Evolutionary conservation across 53 echinoderm and acorn worm genomes (phyloP).

Genomic region (Pentamera pediparva): DNA sequence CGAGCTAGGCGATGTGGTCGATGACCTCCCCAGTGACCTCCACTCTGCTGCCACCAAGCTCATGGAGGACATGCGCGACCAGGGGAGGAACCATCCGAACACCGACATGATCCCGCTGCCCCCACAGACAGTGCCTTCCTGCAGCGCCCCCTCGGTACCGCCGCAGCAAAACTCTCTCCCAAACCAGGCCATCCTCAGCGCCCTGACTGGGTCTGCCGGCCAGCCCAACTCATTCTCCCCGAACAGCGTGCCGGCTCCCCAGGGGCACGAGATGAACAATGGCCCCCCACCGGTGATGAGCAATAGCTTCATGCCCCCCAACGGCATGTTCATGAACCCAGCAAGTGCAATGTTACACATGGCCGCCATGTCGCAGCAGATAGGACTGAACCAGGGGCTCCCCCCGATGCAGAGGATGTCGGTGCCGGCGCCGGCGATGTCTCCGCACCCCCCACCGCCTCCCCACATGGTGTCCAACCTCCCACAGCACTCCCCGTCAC

Average conservation of each 20-base stretch:
- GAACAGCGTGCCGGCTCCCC: neutral
- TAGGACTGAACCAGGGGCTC: conserved; percentile 42
- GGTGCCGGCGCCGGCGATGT: conserved; percentile 59
- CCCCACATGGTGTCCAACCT: conserved; percentile 51
- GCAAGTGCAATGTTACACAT: conserved; percentile 77
- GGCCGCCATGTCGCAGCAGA: conserved; percentile 51
- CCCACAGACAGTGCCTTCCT: conserved; percentile 73
- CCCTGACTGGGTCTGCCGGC: conserved; percentile 39
- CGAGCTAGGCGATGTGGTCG: conserved; percentile 55
- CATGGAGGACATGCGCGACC: conserved; percentile 81
- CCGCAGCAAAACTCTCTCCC: conserved; percentile 26
- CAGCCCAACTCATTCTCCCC: conserved; percentile 19
- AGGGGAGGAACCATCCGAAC: conserved; percentile 49
- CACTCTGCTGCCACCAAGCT: conserved; percentile 88
- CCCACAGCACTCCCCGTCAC: conserved; percentile 55
- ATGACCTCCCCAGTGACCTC: conserved; percentile 86
- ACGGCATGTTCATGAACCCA: conserved; percentile 49
- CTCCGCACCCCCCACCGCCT: conserved; percentile 69
- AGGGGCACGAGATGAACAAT: conserved; percentile 34
- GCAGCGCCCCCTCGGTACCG: conserved; percentile 7
- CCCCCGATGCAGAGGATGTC: conserved; percentile 35
- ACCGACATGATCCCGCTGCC: conserved; percentile 55
- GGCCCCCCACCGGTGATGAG: conserved; percentile 20
- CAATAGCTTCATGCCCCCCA: conserved; percentile 20
- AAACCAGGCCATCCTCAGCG: conserved; percentile 50